Conservation (phyloP, 2,113 vertebrate species). For the Origma solitaria region DNA sequence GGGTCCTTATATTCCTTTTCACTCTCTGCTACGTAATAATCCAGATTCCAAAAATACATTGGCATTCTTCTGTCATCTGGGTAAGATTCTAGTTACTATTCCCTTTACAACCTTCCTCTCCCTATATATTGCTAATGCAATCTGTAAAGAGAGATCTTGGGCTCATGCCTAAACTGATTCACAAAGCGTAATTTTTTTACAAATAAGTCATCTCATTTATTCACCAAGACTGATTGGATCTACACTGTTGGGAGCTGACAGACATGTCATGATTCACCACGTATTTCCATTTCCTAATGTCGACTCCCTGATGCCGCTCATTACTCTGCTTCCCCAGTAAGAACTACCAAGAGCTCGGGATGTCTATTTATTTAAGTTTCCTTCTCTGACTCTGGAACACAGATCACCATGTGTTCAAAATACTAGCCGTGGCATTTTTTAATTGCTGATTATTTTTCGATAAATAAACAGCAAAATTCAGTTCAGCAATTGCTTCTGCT, state of each 20-base stretch:
- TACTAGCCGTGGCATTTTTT: not conserved
- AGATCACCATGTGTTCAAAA: not conserved
- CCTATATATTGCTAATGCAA: not conserved
- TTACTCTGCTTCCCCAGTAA: not conserved
- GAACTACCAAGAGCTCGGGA: not conserved
- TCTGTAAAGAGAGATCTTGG: not conserved
- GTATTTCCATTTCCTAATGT: constrained; percentile 24
- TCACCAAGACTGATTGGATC: constrained; percentile 6
- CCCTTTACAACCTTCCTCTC: not conserved
- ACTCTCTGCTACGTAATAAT: not conserved
- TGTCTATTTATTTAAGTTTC: not conserved
- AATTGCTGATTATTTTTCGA: not conserved
- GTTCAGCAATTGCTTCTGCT: not conserved
- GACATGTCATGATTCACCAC: constrained; percentile 48
- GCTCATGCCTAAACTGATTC: constrained; percentile 12
- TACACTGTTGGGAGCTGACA: constrained; percentile 28
- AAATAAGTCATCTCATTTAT: constrained; percentile 21
- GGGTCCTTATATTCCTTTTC: not conserved
- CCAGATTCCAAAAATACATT: not conserved
- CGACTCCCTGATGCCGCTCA: not conserved
- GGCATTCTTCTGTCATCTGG: not conserved
- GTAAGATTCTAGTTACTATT: not conserved
- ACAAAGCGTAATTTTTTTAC: not conserved
- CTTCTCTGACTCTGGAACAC: not conserved
- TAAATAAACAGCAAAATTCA: not conserved